Evolutionary conservation across 2,797 vertebrate genomes (phyloP).

Genomic region (Micromesistius poutassou): DNA sequence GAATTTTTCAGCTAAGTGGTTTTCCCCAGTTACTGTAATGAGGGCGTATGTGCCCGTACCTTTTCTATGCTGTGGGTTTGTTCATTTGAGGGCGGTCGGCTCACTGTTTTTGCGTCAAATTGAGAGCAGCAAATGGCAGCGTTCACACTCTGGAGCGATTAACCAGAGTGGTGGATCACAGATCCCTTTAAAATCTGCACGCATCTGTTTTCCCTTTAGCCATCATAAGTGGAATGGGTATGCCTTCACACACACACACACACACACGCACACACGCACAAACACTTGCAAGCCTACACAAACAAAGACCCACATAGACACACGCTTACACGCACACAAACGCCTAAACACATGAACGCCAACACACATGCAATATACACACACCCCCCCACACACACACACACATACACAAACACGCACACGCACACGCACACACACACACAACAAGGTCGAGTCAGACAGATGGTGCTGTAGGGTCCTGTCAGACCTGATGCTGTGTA

Average conservation of each 20-base stretch:
- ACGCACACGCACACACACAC: not conserved
- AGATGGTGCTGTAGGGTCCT: constrained; percentile 66
- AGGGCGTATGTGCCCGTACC: constrained; percentile 32
- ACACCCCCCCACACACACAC: too few relatives aligned
- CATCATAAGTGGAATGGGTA: constrained; percentile 58
- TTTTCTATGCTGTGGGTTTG: constrained; percentile 21
- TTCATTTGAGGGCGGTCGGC: constrained; percentile 43
- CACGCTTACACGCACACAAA: not conserved
- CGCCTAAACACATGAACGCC: not conserved
- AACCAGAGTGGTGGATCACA: constrained; percentile 48
- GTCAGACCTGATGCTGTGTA: constrained; percentile 40
- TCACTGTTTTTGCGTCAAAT: constrained; percentile 25
- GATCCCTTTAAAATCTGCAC: constrained; percentile 50
- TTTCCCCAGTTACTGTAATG: constrained; percentile 30
- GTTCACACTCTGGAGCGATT: constrained; percentile 64
- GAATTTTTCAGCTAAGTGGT: constrained; percentile 1
- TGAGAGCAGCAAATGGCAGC: constrained; percentile 43
- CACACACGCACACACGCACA: not conserved
- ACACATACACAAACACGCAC: too few relatives aligned
- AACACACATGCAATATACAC: too few relatives aligned
- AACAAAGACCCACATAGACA: not conserved
- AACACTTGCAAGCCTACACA: too few relatives aligned
- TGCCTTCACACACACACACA: constrained; percentile 34
- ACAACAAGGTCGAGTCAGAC: constrained; percentile 37
- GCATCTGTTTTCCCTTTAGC: constrained; percentile 65